Conservation (phyloP, 2,797 vertebrate genomes). For the Hoplostethus atlanticus region DNA sequence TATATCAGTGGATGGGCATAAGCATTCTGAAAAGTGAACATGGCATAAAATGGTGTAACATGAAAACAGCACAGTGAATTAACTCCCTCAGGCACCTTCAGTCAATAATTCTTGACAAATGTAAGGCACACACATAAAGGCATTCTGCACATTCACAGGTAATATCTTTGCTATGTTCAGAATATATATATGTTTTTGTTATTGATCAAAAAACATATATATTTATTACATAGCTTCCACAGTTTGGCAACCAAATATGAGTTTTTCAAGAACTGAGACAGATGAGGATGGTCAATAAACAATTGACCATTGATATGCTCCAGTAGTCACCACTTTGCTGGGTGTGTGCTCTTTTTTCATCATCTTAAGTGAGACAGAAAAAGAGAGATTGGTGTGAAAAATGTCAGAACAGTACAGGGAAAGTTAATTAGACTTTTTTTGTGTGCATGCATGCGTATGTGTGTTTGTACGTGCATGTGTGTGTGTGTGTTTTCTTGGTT, state of each 20-base stretch:
- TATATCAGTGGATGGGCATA: constrained; percentile 29
- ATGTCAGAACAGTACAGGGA: constrained; percentile 24
- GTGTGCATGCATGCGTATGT: constrained; percentile 35
- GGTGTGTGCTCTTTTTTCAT: constrained; percentile 2
- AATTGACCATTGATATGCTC: constrained; percentile 9
- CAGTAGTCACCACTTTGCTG: neutral
- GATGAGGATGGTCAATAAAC: constrained; percentile 43
- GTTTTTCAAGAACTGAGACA: neutral
- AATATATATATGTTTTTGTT: constrained; percentile 2
- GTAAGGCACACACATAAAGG: constrained; percentile 22
- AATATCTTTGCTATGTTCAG: constrained; percentile 18
- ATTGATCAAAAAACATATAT: constrained; percentile 21
- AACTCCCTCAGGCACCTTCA: constrained; percentile 7
- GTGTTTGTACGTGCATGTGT: neutral
- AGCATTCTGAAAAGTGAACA: constrained; percentile 38
- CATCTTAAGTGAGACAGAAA: neutral
- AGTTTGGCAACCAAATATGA: constrained; percentile 6
- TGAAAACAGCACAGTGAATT: constrained; percentile 32
- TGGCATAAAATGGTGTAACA: constrained; percentile 23
- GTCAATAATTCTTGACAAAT: constrained; percentile 17
- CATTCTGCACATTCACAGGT: constrained; percentile 35
- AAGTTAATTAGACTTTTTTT: constrained; percentile 38
- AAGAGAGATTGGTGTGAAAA: constrained; percentile 10
- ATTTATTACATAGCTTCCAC: constrained; percentile 27
- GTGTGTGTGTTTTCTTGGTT: constrained; percentile 79